Percentiles rank a stretch among this genome's conserved stretches.
Conservation (phyloP, 2,113 vertebrate species). For the Aptenodytes forsteri region DNA sequence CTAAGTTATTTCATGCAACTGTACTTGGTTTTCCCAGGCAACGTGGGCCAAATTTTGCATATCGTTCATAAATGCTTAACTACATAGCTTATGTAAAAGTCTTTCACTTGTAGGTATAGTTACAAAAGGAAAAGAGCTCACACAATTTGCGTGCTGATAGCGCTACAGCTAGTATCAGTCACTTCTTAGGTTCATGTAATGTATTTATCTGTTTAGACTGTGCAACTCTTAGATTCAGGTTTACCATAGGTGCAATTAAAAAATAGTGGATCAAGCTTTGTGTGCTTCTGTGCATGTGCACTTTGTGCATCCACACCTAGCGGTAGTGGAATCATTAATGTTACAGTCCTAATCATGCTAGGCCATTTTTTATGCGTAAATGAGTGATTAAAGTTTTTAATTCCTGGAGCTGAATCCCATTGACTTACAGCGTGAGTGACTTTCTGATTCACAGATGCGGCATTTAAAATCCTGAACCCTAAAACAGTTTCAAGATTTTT, state of each 20-base stretch:
- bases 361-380: neutral
- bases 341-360: neutral
- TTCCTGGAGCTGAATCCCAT: neutral
- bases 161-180: neutral
- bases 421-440: constrained; percentile 54
- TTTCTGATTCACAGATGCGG: constrained; percentile 88
- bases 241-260: neutral
- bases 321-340: neutral
- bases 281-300: neutral
- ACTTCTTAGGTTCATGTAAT: neutral
- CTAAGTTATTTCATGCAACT: neutral
- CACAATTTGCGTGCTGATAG: neutral
- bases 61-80: neutral
- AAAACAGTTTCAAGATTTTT: constrained; percentile 94
- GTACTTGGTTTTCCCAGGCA: neutral
- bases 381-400: neutral
- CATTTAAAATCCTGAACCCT: constrained; percentile 98
- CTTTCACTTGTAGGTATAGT: neutral
- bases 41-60: neutral
- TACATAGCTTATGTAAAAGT: neutral
- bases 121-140: neutral
- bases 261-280: neutral
- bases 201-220: neutral
- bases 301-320: neutral
- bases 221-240: neutral